phyloP scores from a whole-genome alignment of 2,888 invertebrate species.

The Brenthis hecate region DNA sequence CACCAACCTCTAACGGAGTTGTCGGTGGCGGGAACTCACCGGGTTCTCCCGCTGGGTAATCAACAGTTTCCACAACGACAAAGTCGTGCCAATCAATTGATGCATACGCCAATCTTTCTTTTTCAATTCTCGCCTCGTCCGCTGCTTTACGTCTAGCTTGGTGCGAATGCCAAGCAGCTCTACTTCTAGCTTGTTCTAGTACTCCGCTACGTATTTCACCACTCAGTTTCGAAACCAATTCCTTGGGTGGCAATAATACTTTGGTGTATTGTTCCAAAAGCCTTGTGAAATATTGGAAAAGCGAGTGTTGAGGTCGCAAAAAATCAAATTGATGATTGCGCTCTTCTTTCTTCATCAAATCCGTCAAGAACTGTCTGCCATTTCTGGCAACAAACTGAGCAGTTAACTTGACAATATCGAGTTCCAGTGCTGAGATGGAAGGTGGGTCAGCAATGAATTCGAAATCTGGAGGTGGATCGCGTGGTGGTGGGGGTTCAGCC shows the following conservation, averaged over 20 bases:
- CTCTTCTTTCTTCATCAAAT: slow-evolving; percentile 98
- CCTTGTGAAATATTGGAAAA: slow-evolving; percentile 99
- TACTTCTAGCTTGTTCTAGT: slow-evolving; percentile 94
- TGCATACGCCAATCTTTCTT: slow-evolving; percentile 96
- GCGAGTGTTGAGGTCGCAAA: slow-evolving; percentile 97
- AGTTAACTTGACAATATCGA: slow-evolving; percentile 98
- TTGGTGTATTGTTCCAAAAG: slow-evolving; percentile 99
- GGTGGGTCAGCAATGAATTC: slow-evolving; percentile 99
- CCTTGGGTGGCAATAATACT: slow-evolving; percentile 97
- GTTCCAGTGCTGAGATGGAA: slow-evolving; percentile 97
- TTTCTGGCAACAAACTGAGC: slow-evolving; percentile 99
- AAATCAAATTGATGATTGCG: slow-evolving; percentile 99
- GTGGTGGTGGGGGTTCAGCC: slow-evolving; percentile 93
- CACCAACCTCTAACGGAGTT: slow-evolving; percentile 98
- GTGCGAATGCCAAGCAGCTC: slow-evolving; percentile 98
- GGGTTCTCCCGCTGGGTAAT: slow-evolving; percentile 97
- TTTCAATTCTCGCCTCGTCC: slow-evolving; percentile 97
- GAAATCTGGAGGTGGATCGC: slow-evolving; percentile 95
- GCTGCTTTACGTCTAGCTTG: slow-evolving; percentile 95
- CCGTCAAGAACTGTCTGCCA: slow-evolving; percentile 98
- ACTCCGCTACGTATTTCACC: slow-evolving; percentile 88
- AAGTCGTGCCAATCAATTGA: slow-evolving; percentile 99
- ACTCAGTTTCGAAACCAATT: slow-evolving; percentile 89
- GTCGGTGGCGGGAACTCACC: slow-evolving; percentile 98
- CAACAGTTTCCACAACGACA: slow-evolving; percentile 99